Evolutionary conservation across 2,797 vertebrate genomes (phyloP).

Genomic region (Petrocephalus schoutedeni): DNA sequence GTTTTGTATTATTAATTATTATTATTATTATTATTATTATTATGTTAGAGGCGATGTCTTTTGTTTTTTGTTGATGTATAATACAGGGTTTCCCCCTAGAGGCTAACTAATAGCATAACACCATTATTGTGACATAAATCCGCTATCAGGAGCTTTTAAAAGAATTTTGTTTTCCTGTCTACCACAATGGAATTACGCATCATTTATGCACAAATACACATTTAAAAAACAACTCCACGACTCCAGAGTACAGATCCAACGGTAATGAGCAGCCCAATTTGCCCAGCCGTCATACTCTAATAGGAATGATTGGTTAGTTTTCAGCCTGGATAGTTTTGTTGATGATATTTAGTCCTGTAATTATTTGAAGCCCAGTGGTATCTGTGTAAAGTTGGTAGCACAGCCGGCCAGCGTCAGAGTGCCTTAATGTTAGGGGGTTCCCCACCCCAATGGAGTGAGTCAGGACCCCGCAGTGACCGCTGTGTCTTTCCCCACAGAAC

Average conservation of each 20-base stretch:
- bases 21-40: neutral
- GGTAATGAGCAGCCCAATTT: neutral
- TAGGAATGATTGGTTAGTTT: neutral
- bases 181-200: neutral
- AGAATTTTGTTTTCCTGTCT: neutral
- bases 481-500: neutral
- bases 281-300: neutral
- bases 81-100: neutral
- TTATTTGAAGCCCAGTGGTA: neutral
- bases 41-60: neutral
- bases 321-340: neutral
- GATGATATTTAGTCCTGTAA: neutral
- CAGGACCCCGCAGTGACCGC: neutral
- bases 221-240: conserved; percentile 45
- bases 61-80: neutral
- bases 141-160: neutral
- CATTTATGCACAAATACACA: neutral
- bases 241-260: neutral
- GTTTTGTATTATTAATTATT: neutral
- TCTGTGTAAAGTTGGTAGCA: neutral
- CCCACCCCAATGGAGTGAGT: neutral
- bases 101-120: neutral
- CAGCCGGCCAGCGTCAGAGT: neutral
- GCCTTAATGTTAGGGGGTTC: neutral
- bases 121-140: neutral